A percentile compares a stretch with the other conserved stretches of the same genome.
Evolutionary conservation across 2,797 vertebrate species (phyloP).

Genomic region (Rallus crepitans): DNA sequence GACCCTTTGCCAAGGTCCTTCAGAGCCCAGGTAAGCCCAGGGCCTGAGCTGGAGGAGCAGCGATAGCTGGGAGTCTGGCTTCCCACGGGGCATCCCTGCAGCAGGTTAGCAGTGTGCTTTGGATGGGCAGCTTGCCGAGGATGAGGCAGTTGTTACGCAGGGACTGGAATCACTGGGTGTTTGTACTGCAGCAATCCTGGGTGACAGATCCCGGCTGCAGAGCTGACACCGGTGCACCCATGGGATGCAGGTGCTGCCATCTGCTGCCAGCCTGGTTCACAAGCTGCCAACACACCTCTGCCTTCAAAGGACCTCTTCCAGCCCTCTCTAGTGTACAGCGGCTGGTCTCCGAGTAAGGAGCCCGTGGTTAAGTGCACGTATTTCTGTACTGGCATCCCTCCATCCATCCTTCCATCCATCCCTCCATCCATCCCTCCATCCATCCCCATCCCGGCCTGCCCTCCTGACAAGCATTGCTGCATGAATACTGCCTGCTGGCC

Average conservation of each 20-base stretch:
- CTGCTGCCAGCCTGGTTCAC: background rate
- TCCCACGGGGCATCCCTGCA: background rate
- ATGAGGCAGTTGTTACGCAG: background rate
- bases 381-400: background rate
- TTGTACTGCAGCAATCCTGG: background rate
- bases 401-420: too few species aligned
- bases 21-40: background rate
- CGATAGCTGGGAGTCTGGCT: background rate
- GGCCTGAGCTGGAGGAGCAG: background rate
- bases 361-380: background rate
- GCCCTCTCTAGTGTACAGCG: too few species aligned
- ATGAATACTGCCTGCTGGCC: background rate
- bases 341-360: too few species aligned
- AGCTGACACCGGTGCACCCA: background rate
- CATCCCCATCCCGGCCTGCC: background rate
- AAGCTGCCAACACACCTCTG: accelerated
- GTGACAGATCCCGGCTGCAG: background rate
- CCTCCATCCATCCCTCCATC: too few species aligned
- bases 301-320: background rate
- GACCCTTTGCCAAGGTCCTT: background rate
- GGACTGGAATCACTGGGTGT: background rate
- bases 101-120: background rate
- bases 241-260: background rate
- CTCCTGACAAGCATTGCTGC: background rate
- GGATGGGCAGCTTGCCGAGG: background rate